Percentiles rank a stretch among this genome's conserved stretches.
Evolutionary conservation across 2,113 vertebrate species (phyloP).

Genomic region (Oreochromis spilurus): DNA sequence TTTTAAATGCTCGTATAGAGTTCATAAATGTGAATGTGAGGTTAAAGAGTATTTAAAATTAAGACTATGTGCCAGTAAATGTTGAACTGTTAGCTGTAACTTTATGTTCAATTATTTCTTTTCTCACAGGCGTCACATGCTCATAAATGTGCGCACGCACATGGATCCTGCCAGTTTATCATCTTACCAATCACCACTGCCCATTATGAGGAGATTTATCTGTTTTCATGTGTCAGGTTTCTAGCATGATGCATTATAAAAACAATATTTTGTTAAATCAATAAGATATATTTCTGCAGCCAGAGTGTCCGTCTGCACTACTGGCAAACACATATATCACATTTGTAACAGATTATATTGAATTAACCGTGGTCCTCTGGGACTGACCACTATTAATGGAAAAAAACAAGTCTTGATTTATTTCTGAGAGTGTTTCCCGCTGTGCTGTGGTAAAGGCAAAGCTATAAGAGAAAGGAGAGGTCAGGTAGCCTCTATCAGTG

Average conservation of each 20-base stretch:
- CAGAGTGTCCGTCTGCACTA: neutral
- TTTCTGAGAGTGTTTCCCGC: neutral
- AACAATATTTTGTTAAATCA: slow-evolving; percentile 46
- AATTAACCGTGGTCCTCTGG: slow-evolving; percentile 29
- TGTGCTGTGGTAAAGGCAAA: neutral
- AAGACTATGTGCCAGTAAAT: neutral
- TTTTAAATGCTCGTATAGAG: neutral
- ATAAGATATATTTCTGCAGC: slow-evolving; percentile 29
- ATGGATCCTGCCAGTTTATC: neutral
- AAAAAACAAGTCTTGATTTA: slow-evolving; percentile 21
- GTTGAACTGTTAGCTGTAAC: neutral
- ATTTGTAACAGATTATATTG: slow-evolving; percentile 11
- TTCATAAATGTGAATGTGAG: neutral
- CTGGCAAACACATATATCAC: slow-evolving; percentile 45
- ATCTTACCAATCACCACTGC: neutral
- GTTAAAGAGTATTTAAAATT: neutral
- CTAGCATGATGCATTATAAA: slow-evolving; percentile 22
- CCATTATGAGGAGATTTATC: slow-evolving; percentile 31
- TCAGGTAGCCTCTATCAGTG: neutral
- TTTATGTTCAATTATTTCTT: neutral
- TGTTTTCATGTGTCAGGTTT: slow-evolving; percentile 16
- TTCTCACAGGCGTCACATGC: neutral
- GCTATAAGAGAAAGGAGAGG: neutral
- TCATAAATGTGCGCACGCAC: neutral
- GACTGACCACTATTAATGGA: neutral